phyloP scores from a whole-genome alignment of 2,888 invertebrate genomes.

The Linnaemya tessellans region DNA sequence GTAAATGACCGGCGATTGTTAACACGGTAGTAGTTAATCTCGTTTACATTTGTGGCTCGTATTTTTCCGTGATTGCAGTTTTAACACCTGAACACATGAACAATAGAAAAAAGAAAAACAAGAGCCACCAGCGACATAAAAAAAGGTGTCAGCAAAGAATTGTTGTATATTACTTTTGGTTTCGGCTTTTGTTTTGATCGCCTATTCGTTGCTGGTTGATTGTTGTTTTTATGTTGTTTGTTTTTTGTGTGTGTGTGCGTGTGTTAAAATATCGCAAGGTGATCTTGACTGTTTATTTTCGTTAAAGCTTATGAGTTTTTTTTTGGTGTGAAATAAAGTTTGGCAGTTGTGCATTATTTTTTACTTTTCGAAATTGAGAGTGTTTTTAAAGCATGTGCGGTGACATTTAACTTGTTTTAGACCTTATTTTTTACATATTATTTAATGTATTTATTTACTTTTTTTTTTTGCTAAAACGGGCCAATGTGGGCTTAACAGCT shows the following conservation, averaged over 20 bases:
- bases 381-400: background rate
- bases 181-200: conserved; percentile 63
- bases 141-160: conserved; percentile 69
- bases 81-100: conserved; percentile 57
- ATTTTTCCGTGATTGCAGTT: conserved; percentile 75
- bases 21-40: conserved; percentile 48
- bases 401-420: conserved; percentile 25
- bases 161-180: conserved; percentile 45
- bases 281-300: conserved; percentile 59
- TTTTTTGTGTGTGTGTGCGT: background rate
- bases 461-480: conserved; percentile 44
- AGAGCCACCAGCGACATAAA: background rate
- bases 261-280: conserved; percentile 51
- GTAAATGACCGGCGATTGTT: conserved; percentile 73
- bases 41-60: conserved; percentile 36
- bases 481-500: conserved; percentile 61
- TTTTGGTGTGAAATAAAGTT: background rate
- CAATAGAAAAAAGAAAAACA: background rate
- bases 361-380: conserved; percentile 39
- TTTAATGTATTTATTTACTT: background rate
- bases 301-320: conserved; percentile 15
- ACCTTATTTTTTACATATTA: conserved; percentile 6
- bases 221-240: conserved; percentile 8
- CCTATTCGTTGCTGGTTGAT: conserved; percentile 42
- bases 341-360: background rate